phyloP scores from a whole-genome alignment of 2,888 invertebrate genomes.

The Nesidiocoris tenuis region DNA sequence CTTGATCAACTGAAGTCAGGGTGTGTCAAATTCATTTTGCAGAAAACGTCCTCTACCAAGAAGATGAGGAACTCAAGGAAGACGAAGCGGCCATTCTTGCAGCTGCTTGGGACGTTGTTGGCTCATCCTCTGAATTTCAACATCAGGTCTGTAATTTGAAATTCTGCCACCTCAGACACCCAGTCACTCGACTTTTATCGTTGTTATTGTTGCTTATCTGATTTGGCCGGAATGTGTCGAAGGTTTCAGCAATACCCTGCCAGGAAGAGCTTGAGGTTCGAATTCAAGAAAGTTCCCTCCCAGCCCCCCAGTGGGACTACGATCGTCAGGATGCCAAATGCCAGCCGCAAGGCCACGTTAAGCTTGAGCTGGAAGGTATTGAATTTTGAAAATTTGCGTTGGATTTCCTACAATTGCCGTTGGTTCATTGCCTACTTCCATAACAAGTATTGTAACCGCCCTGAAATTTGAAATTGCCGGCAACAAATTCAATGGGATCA shows the following conservation, averaged over 20 bases:
- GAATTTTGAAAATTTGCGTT: not conserved
- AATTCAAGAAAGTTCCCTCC: conserved; percentile 58
- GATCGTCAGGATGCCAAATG: conserved; percentile 51
- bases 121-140: conserved; percentile 56
- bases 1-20: too few relatives aligned
- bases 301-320: conserved; percentile 56
- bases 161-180: too few relatives aligned
- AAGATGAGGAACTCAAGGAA: conserved; percentile 47
- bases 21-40: too few relatives aligned
- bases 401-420: not conserved
- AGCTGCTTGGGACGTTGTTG: conserved; percentile 57
- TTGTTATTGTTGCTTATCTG: not conserved
- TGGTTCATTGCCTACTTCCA: not conserved
- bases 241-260: conserved; percentile 57
- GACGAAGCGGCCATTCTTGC: conserved; percentile 50
- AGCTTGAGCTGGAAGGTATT: conserved; percentile 59
- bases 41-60: conserved; percentile 46
- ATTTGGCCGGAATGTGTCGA: not conserved
- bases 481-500: too few relatives aligned
- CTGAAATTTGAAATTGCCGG: too few relatives aligned
- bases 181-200: too few relatives aligned
- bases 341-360: conserved; percentile 56
- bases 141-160: conserved; percentile 33
- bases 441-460: too few relatives aligned
- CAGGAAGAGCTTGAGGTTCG: conserved; percentile 64